Base-by-base conservation (phyloP, 1,140 invertebrate species). In the Drusus annulatus region DNA sequence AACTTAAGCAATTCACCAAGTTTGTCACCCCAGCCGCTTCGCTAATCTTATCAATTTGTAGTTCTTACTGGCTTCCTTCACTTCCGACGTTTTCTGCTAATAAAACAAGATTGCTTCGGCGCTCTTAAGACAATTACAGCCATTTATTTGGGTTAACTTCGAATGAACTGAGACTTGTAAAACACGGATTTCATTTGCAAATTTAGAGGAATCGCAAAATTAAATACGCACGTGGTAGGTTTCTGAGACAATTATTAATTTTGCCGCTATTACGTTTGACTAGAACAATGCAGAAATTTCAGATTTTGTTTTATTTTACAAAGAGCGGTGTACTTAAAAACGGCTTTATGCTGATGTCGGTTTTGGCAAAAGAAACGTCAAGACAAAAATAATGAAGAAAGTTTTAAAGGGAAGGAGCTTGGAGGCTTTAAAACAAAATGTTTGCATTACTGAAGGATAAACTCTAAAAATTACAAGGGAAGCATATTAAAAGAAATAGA, bases 381-480 rank as follows among this genome's bases (percentile, higher is more conserved):
- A 19, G 17, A 19, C 31, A 69, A 50, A 63, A 69, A 69, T 69
- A 69, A 69, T 69, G 28, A 69, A 69, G 65, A 69, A 69, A 69
- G 31, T 69, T 69, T 69, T 15, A 7, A 69, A 7, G 17, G 31
- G 25, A n/a, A 28, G 45, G 16, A 68, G 25, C 25, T 63, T 63
- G 16, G 1, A 63, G 25, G 17, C 56, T 60, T 23, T 0, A 60
- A 60, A 16, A 15, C 7, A 63, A 56, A 56, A 56, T 56, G 1
- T 56, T 56, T 10, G 1, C 5, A 17, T 21, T 56, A 19, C 54
- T 56, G n/a, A 17, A 56, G 19, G 19, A 17, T 56, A 17, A 17
- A n/a, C 4, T 56, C 7, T 17, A 56, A 56, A 56, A 17, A 19
- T 56, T 56, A 56, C 4, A 56, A 3, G 3, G 4, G 16, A n/a